These are phyloP conservation scores for Amphipyra tragopoginis DNA, from an alignment of 2,888 invertebrate species.

Conservation along the genomic window DNA sequence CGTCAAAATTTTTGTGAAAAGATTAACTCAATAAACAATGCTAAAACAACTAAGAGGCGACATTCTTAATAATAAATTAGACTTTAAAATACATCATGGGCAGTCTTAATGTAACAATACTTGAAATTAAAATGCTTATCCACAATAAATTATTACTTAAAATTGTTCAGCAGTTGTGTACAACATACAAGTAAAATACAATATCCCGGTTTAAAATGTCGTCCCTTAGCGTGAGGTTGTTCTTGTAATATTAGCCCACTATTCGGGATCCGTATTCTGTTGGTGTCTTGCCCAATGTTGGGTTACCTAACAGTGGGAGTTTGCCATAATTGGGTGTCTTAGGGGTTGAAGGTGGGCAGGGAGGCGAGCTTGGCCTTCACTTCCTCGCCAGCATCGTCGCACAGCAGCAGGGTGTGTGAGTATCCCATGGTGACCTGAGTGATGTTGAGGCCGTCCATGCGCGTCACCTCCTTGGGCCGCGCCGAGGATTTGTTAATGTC, in stretches of 20 bases:
- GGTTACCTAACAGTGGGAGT: not conserved
- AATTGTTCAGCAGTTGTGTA: conserved; percentile 11
- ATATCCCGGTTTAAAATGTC: conserved; percentile 25
- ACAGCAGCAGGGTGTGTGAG: conserved; percentile 94
- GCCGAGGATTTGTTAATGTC: conserved; percentile 96
- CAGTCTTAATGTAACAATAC: conserved; percentile 23
- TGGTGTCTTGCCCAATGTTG: not conserved
- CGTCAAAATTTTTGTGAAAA: no score
- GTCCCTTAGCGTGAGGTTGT: conserved; percentile 32
- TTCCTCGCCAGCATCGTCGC: conserved; percentile 87
- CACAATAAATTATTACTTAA: not conserved
- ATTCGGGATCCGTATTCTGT: not conserved
- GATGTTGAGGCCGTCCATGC: conserved; percentile 93
- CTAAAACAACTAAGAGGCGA: conserved; percentile 43
- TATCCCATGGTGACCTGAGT: conserved; percentile 95
- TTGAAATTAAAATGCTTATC: conserved; percentile 8
- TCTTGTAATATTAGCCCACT: not conserved
- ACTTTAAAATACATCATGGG: conserved; percentile 14
- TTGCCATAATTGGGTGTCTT: conserved; percentile 24
- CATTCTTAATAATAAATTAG: conserved; percentile 23
- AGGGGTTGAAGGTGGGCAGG: conserved; percentile 85
- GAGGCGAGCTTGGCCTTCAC: conserved; percentile 88
- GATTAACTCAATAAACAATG: conserved; percentile 20
- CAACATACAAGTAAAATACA: not conserved
- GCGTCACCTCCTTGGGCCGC: conserved; percentile 95